Base-by-base conservation (phyloP, 1,140 invertebrate genomes). In the Cardiocondyla obscurior region DNA sequence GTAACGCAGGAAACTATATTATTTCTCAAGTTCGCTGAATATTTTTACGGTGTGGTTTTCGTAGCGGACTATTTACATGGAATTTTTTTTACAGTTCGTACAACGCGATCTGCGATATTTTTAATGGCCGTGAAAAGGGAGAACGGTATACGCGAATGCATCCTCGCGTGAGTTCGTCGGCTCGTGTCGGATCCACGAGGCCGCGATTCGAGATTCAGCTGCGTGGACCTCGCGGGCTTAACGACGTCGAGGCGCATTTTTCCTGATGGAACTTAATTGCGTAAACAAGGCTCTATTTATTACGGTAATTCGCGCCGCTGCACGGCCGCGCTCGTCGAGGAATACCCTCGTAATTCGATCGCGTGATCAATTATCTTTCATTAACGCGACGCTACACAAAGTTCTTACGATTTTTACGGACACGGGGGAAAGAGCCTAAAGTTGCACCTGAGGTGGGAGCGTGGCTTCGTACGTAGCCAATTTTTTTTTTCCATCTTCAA, bases 71-170 rank as follows among this genome's bases (percentile, higher is more conserved):
- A n/a, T n/a, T n/a, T n/a, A n/a, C n/a, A n/a, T n/a, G n/a, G n/a
- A n/a, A n/a, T n/a, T n/a, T n/a, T n/a, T n/a, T n/a, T n/a, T n/a
- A n/a, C n/a, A n/a, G n/a, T n/a, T n/a, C n/a, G n/a, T n/a, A n/a
- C n/a, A 74, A 82, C 30, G 67, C 60, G 53, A 25, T 85, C n/a
- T 69, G 62, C 70, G 46, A 85, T 46, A 62, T 30, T 39, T 33
- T 10, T 16, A 69, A 55, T 28, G 67, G 51, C 42, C 67, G 39
- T 67, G 46, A 69, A 57, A 85, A 58, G 58, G 39, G 64, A 86
- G 67, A 57, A 76, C 36, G 70, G 79, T 53, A 73, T 16, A 33
- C 4, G 33, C 33, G n/a, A 39, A 82, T 39, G 33, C 84, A 76
- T 55, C 62, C 44, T 46, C 44, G 44, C 3, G 42, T 14, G 44